Base-by-base conservation (phyloP, 2,113 vertebrate genomes). In the Tragelaphus buxtoni region DNA sequence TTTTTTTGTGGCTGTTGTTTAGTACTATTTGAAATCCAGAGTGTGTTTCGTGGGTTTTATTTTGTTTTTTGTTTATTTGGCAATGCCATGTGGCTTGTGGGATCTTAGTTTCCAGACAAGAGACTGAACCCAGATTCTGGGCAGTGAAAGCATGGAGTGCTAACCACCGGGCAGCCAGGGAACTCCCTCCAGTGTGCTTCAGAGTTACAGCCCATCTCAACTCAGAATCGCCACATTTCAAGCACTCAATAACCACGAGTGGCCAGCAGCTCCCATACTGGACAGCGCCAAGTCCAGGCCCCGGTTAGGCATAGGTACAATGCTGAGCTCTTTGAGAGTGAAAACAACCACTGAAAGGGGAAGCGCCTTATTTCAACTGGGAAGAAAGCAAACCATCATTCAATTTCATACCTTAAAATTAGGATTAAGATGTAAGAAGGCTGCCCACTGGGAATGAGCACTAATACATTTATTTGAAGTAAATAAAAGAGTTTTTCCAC, bases 391-490 rank as follows among this genome's bases (percentile, higher is more conserved):
- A 72, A 30, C 35, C 72, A 49, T 26, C 56, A 39, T 39, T 18
- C 82, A 85, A 12, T 88, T 87, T 94, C 42, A 69, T 74, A 87
- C 74, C 61, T 97, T 90, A 96, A 80, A 94, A 92, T 92, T 51
- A 55, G 47, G 96, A 85, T 26, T 81, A 24, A 87, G 45, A 90
- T 92, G 5, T 63, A 32, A 81, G 49, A 91, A 91, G 28, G 4
- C 12, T 88, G 17, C 45, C 56, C 85, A 82, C 16, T 80, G 56
- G 13, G 35, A 95, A 35, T 17, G 32, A 83, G 14, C 72, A 90
- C 26, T 65, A 60, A 92, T 69, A n/a, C 0, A 69, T 56, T 89
- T 91, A 83, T 60, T 79, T 87, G n/a, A 85, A 76, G 28, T 83
- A 74, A 94, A 85, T 20, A 81, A 82, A 81, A 88, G 94, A 14